Percentiles rank a stretch among this genome's conserved stretches.
phyloP scores from a whole-genome alignment of 2,797 vertebrate genomes.

The Enteromius fasciolatus region DNA sequence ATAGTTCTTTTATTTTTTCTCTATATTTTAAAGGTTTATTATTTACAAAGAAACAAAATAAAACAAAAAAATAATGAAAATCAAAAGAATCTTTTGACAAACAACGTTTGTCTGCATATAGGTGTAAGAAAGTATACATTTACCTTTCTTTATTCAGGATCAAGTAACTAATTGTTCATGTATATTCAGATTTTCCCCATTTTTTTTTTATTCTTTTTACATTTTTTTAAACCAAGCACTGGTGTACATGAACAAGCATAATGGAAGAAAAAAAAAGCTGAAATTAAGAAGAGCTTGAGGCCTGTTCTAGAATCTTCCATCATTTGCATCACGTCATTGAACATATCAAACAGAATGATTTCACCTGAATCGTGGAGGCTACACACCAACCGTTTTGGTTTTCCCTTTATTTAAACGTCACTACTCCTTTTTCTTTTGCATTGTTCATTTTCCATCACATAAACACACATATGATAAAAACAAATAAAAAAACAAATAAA shows the following conservation, averaged over 20 bases:
- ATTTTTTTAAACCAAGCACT: conserved; percentile 68
- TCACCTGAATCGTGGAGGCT: conserved; percentile 64
- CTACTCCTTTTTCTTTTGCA: conserved; percentile 71
- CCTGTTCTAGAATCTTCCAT: conserved; percentile 57
- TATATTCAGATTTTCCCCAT: conserved; percentile 17
- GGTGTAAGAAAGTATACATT: conserved; percentile 86
- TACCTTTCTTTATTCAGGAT: conserved; percentile 77
- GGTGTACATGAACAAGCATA: conserved; percentile 77
- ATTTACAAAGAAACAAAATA: conserved; percentile 84
- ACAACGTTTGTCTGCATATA: conserved; percentile 88
- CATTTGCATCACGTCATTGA: conserved; percentile 69
- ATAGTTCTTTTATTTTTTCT: conserved; percentile 82
- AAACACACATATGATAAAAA: conserved; percentile 68
- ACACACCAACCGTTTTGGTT: conserved; percentile 70
- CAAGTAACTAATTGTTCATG: conserved; percentile 74
- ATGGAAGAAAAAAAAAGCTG: conserved; percentile 65
- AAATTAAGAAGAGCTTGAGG: conserved; percentile 63
- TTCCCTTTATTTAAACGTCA: conserved; percentile 66
- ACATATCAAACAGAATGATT: conserved; percentile 70
- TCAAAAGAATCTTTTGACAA: conserved; percentile 79
- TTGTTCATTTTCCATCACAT: conserved; percentile 59
- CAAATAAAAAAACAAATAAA: conserved; percentile 63
- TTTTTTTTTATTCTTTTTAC: conserved; percentile 33
- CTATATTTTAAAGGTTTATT: conserved; percentile 88
- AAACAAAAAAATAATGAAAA: conserved; percentile 63